These are phyloP conservation scores for Orchestes rusci DNA, from an alignment of 2,888 invertebrate species.

Conservation along the genomic window DNA sequence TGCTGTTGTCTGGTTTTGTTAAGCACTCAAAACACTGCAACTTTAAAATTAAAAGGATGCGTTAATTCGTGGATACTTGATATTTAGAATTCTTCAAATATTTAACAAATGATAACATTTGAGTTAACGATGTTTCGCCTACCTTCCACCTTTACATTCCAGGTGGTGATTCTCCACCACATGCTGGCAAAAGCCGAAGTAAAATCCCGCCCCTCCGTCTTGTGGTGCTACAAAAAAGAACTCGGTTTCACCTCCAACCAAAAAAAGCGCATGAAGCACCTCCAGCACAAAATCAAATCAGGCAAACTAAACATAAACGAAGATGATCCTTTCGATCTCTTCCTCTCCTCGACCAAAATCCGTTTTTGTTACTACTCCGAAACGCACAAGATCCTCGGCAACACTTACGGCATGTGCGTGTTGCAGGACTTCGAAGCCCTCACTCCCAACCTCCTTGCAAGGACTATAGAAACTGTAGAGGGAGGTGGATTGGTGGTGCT, in stretches of 20 bases:
- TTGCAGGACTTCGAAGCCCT: constrained; percentile 87
- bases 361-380: constrained; percentile 96
- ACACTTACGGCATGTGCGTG: constrained; percentile 82
- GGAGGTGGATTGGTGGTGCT: constrained; percentile 76
- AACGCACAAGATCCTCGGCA: constrained; percentile 95
- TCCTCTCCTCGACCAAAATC: constrained; percentile 92
- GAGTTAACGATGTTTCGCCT: too few species aligned
- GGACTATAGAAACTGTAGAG: constrained; percentile 97
- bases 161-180: constrained; percentile 96
- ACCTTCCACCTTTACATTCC: constrained; percentile 21
- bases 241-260: constrained; percentile 64
- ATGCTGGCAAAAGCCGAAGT: constrained; percentile 93
- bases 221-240: constrained; percentile 97
- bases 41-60: too few species aligned
- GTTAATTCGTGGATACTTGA: too few species aligned
- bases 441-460: constrained; percentile 92
- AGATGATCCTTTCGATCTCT: constrained; percentile 94
- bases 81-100: too few species aligned
- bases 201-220: constrained; percentile 84
- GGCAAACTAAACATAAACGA: constrained; percentile 87
- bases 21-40: too few species aligned
- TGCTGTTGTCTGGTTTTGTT: too few species aligned
- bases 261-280: constrained; percentile 81
- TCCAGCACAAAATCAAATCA: constrained; percentile 76
- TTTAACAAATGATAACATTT: too few species aligned